Evolutionary conservation across 2,797 vertebrate genomes (phyloP), one percentile per base, ranked within the genome.

Genomic region (Phyllotis vaccarum): DNA sequence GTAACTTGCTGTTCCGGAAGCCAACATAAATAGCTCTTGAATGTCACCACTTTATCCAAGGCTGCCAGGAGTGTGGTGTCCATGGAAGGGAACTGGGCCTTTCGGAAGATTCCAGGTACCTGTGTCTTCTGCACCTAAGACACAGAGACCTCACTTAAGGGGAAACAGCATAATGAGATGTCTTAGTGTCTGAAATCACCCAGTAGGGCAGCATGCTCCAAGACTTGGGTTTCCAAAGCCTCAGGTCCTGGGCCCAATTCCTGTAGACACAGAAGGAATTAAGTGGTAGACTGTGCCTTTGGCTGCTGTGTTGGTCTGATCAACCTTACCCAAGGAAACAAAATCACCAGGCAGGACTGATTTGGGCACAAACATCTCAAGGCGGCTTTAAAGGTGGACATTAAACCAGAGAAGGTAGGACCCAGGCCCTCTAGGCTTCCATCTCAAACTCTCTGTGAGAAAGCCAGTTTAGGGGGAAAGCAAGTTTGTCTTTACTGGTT

Each of bases 221-320:
- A 83, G 80, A 46, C 43, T 62, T 86, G 82, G 46, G 19, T 66
- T 68, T 66, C 43, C 31, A 85, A 66, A 49, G 40, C 29, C 87
- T 29, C 37, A 58, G 14, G 60, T 29, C 37, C 29, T 56, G 64
- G 27, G 11, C 7, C 29, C n/a, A 0, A 0, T 24, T 60, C 54
- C 78, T 56, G 29, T 52, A 27, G 7, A 72, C 27, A 70, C n/a
- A 43, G 58, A 31, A 31, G 49, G 31, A 37, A 16, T 29, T 22
- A 17, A 58, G 11, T 34, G 19, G 19, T 14, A 16, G 19, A 17
- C 1, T 0, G 3, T 0, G 0, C 52, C 83, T 46, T 29, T 31
- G 56, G 34, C 31, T 54, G 13, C 8, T 10, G 17, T 49, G 27
- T 2, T 27, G 19, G n/a, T 22, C 52, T 72, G 7, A 37, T 2